phyloP scores from a whole-genome alignment of 2,113 vertebrate genomes.

The Megaptera novaeangliae region DNA sequence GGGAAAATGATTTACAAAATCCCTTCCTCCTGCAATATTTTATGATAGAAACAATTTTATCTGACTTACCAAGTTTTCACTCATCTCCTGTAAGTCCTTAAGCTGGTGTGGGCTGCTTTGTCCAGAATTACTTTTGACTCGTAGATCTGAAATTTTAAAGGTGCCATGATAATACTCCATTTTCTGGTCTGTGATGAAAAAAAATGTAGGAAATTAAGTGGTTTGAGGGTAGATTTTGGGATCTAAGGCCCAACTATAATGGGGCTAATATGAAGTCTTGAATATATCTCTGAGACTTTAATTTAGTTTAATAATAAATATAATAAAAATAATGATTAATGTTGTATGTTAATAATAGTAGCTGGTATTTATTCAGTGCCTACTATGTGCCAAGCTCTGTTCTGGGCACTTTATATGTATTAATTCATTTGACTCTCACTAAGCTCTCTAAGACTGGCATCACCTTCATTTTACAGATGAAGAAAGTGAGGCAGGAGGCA shows the following conservation, averaged over 20 bases:
- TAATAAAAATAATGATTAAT: background rate
- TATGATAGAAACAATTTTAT: background rate
- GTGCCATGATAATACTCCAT: constrained; percentile 51
- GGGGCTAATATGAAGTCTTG: background rate
- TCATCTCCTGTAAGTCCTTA: constrained; percentile 42
- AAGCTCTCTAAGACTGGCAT: background rate
- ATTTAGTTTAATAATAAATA: background rate
- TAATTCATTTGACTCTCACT: background rate
- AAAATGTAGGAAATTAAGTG: background rate
- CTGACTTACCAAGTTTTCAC: constrained; percentile 63
- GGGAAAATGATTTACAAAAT: background rate
- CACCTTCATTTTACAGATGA: background rate
- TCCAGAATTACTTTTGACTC: background rate
- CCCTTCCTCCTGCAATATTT: background rate
- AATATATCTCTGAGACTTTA: background rate
- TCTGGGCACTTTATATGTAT: background rate
- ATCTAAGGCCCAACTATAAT: background rate
- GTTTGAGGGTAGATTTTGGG: background rate
- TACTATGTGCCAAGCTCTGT: background rate
- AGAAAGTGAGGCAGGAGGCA: background rate
- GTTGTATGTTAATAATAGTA: background rate
- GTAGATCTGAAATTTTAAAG: constrained; percentile 54
- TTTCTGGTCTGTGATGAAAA: constrained; percentile 40
- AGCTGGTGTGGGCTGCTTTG: background rate
- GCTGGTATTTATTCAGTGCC: background rate